phyloP scores from a whole-genome alignment of 2,888 invertebrate genomes.

The Hirtodrosophila duncani region DNA sequence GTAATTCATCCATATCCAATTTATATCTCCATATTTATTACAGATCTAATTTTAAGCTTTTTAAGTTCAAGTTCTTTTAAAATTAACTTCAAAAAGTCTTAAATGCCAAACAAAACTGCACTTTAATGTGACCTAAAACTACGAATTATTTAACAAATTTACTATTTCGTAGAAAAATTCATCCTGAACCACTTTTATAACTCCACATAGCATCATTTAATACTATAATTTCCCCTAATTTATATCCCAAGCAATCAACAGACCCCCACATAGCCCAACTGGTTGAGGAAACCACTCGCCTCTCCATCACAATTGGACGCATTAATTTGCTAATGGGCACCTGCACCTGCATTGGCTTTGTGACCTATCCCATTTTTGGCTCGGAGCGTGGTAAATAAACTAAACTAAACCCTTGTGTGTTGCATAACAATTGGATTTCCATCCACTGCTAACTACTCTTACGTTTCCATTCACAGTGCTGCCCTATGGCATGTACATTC shows the following conservation, averaged over 20 bases:
- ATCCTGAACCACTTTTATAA: too few relatives aligned
- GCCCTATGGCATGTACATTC: conserved; percentile 67
- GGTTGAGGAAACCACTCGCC: conserved; percentile 43
- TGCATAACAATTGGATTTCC: not conserved
- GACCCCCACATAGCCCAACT: conserved; percentile 39
- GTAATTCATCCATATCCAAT: too few relatives aligned
- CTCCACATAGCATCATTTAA: too few relatives aligned
- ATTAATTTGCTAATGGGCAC: conserved; percentile 66
- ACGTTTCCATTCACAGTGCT: conserved; percentile 40
- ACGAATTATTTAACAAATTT: too few relatives aligned
- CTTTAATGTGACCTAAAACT: too few relatives aligned
- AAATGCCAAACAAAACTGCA: too few relatives aligned
- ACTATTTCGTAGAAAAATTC: too few relatives aligned
- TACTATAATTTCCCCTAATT: not conserved
- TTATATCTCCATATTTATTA: too few relatives aligned
- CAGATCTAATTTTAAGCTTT: too few relatives aligned
- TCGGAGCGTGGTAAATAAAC: conserved; percentile 48
- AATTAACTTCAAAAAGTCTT: too few relatives aligned
- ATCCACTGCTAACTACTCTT: not conserved
- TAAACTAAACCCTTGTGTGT: not conserved
- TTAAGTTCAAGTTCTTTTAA: too few relatives aligned
- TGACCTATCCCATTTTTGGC: conserved; percentile 64
- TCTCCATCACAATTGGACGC: conserved; percentile 50
- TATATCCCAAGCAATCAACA: conserved; percentile 29
- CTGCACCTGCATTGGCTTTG: conserved; percentile 59